phyloP scores from a whole-genome alignment of 1,140 invertebrate genomes.

The Lethrus apterus region DNA sequence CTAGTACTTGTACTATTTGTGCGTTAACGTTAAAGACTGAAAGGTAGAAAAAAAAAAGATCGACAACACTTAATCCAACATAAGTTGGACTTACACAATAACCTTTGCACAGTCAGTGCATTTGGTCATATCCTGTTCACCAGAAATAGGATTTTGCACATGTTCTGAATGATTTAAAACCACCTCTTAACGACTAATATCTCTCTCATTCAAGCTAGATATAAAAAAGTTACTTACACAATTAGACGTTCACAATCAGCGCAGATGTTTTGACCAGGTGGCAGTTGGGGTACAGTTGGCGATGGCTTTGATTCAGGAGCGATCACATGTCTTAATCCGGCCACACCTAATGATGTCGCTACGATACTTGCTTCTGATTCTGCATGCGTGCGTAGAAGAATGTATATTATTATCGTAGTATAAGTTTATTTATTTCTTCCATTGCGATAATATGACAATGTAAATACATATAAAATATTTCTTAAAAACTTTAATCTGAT shows the following conservation, averaged over 20 bases:
- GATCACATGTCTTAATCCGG: constrained; percentile 56
- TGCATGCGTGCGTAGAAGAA: constrained; percentile 1
- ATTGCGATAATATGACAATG: too few species aligned
- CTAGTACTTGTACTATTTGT: too few species aligned
- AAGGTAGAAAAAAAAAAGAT: too few species aligned
- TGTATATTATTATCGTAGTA: constrained; percentile 1
- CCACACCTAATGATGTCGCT: constrained; percentile 38
- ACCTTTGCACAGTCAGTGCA: constrained; percentile 66
- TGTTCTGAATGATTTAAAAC: constrained; percentile 32
- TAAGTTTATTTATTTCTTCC: too few species aligned
- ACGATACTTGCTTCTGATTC: constrained; percentile 43
- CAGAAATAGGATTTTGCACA: constrained; percentile 22
- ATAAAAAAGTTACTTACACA: constrained; percentile 66
- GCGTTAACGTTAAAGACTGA: too few species aligned
- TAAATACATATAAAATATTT: too few species aligned
- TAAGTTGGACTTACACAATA: constrained; percentile 80
- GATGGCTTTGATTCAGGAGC: constrained; percentile 55
- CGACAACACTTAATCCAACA: too few species aligned
- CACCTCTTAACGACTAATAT: constrained; percentile 38
- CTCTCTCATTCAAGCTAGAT: not conserved
- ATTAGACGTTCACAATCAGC: constrained; percentile 88
- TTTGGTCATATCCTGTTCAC: constrained; percentile 48
- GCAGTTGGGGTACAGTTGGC: constrained; percentile 56
- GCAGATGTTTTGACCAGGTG: constrained; percentile 84
- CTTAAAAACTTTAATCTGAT: too few species aligned